Conservation (phyloP, 2,888 invertebrate genomes). For the Macrophya annulata region DNA sequence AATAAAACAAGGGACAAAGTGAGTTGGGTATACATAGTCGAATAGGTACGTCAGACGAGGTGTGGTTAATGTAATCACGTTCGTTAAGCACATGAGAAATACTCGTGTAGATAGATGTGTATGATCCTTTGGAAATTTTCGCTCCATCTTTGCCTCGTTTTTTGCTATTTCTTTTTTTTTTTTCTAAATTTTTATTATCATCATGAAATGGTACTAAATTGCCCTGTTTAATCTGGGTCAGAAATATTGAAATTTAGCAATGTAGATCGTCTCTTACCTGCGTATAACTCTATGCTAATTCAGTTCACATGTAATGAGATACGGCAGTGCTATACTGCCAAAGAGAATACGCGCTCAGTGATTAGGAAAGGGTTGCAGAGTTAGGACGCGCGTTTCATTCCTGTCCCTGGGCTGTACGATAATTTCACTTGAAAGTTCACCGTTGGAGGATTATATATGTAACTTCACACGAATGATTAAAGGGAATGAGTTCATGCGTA, state of each 20-base stretch:
- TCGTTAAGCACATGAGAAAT: neutral
- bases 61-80: constrained; percentile 12
- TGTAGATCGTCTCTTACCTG: neutral
- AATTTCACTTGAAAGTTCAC: constrained; percentile 41
- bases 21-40: constrained; percentile 14
- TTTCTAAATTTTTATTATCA: neutral
- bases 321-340: neutral
- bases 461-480: constrained; percentile 34
- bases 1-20: constrained; percentile 28
- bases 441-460: neutral
- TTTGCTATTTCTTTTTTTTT: neutral
- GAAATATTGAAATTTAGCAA: neutral
- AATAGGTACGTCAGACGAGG: constrained; percentile 11
- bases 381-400: constrained; percentile 16
- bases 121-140: neutral
- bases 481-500: neutral
- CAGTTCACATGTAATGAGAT: constrained; percentile 9
- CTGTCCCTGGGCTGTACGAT: constrained; percentile 23
- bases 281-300: constrained; percentile 36
- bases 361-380: constrained; percentile 43
- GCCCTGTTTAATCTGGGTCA: neutral
- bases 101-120: neutral
- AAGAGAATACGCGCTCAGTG: constrained; percentile 50
- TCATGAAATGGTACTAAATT: neutral
- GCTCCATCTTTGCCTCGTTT: neutral